Conservation (phyloP, 2,888 invertebrate species). For the Eulithis prunata region DNA sequence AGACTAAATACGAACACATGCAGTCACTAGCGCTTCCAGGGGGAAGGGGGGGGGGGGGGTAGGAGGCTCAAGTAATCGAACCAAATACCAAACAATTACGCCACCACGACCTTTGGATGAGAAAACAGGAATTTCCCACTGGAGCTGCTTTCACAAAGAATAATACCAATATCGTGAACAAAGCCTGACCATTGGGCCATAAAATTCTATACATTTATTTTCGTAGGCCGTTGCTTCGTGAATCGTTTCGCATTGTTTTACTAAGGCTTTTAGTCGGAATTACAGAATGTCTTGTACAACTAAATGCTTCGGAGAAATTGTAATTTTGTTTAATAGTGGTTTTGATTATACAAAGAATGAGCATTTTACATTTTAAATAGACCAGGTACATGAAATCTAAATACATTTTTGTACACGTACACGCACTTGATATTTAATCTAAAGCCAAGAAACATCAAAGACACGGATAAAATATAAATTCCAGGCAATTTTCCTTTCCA, state of each 20-base stretch:
- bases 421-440: too few species aligned
- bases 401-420: too few species aligned
- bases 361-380: too few species aligned
- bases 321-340: too few species aligned
- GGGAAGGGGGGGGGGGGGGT: too few species aligned
- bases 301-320: neutral
- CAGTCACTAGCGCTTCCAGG: too few species aligned
- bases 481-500: conserved; percentile 7
- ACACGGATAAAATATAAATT: neutral
- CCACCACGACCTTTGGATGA: neutral
- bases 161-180: conserved; percentile 20
- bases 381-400: too few species aligned
- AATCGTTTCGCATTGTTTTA: conserved; percentile 30
- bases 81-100: neutral
- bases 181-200: conserved; percentile 19
- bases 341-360: too few species aligned
- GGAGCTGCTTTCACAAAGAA: conserved; percentile 12
- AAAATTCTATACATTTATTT: conserved; percentile 33
- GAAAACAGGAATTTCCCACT: conserved; percentile 13
- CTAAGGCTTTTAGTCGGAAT: conserved; percentile 24
- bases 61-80: too few species aligned
- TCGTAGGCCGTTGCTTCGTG: conserved; percentile 29
- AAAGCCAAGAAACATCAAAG: neutral
- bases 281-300: neutral
- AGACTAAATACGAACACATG: neutral